phyloP scores from a whole-genome alignment of 64 coral and sea anemone species.

The Dendrophyllia cribrosa region DNA sequence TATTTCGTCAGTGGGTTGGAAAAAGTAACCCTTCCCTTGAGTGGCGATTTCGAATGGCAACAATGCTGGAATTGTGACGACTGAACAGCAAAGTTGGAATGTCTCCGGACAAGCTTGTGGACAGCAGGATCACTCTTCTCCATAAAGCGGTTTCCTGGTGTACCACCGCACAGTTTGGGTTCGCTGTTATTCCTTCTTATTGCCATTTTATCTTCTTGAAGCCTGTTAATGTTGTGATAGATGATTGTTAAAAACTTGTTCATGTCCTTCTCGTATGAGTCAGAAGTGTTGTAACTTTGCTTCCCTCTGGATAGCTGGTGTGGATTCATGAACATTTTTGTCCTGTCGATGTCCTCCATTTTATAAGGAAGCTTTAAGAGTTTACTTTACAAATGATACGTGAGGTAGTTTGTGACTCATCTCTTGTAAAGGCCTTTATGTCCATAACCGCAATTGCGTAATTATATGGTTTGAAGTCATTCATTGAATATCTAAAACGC shows the following conservation, averaged over 20 bases:
- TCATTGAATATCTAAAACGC: no score
- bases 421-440: no score
- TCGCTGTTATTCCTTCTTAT: not conserved
- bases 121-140: not conserved
- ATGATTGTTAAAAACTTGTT: constrained; percentile 24
- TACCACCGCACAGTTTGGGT: not conserved
- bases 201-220: not conserved
- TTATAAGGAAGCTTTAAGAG: no score
- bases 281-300: not conserved
- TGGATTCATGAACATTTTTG: no score
- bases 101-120: not conserved
- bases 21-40: not conserved
- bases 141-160: not conserved
- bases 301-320: not conserved
- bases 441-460: no score
- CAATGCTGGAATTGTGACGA: not conserved
- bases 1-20: not conserved
- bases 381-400: no score
- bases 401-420: no score
- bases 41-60: not conserved
- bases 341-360: no score
- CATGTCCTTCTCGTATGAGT: constrained; percentile 13
- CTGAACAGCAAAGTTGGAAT: not conserved
- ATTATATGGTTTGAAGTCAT: no score
- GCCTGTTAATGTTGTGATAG: constrained; percentile 28